Base-by-base conservation (phyloP, 1,140 invertebrate genomes). In the Pollicipes pollicipes region DNA sequence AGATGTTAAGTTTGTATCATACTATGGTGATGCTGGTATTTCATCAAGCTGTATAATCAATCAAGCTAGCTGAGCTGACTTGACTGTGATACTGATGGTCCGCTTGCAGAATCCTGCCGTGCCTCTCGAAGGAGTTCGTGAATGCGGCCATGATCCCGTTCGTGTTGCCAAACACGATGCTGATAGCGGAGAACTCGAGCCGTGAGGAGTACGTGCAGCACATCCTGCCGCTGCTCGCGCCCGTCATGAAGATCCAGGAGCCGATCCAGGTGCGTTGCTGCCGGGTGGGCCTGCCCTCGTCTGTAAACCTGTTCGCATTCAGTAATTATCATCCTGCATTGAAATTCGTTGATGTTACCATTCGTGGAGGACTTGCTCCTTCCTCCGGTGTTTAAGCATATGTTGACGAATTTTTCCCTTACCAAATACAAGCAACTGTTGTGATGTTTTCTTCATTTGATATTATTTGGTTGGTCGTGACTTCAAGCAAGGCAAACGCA, bases 111-210 rank as follows among this genome's bases (percentile, higher is more conserved):
- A 88, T 98, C 30, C 80, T 98, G 27, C 92, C 95, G 0, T 90
- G 90, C 78, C 81, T 99, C n/a, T 85, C 88, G 3, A 91, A 93
- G 77, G 96, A 98, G 80, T 94, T 95, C 79, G 84, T 91, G 0
- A 97, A 97, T 79, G 85, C 90, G 27, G 90, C 91, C 8, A 97
- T 99, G 93, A 90, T 98, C 16, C 96, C 96, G 17, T 98, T 98
- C 81, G 90, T 98, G 31, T 80, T 98, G 72, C 95, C 95, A 24
- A 95, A 89, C 79, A 88, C 98, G 32, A 82, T 99, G 28, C 82
- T 90, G 32, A 92, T 97, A 67, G 88, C 92, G 0, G 91, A 98
- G 78, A 86, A 89, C 76, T 88, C 88, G 68, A 85, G 84, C 6
- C 86, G 90, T 75, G 86, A 92, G 72, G 94, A 98, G 82, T 98